Evolutionary conservation across 2,888 invertebrate species (phyloP).

Genomic region (Papilio protenor): DNA sequence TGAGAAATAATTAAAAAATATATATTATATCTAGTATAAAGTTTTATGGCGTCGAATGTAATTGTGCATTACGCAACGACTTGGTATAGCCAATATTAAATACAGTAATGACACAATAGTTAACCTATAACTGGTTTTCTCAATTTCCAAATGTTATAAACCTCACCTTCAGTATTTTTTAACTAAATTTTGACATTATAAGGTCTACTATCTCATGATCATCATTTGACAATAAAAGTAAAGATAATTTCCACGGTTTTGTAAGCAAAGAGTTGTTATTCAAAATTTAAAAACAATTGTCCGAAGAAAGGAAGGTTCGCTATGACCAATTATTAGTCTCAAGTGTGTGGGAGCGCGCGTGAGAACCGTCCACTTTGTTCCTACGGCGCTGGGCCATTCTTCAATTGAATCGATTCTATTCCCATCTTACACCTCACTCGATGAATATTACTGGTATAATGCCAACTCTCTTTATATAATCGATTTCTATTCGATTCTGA

Average conservation of each 20-base stretch:
- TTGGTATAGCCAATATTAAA: background rate
- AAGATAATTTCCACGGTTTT: slow-evolving; percentile 27
- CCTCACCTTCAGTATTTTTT: no score
- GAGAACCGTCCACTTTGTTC: slow-evolving; percentile 73
- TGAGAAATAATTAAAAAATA: slow-evolving; percentile 3
- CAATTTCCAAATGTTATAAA: background rate
- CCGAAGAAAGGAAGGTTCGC: slow-evolving; percentile 57
- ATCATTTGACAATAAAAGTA: slow-evolving; percentile 26
- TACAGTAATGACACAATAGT: background rate
- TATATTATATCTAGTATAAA: background rate
- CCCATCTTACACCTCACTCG: slow-evolving; percentile 46
- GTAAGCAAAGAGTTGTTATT: slow-evolving; percentile 29
- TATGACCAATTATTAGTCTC: slow-evolving; percentile 75
- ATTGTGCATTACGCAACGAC: slow-evolving; percentile 2
- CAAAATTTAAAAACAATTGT: slow-evolving; percentile 44
- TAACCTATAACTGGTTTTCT: background rate
- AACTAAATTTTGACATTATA: background rate
- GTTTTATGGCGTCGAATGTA: background rate
- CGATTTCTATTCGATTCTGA: slow-evolving; percentile 27
- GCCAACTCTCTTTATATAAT: slow-evolving; percentile 27
- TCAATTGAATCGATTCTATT: slow-evolving; percentile 58
- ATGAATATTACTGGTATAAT: slow-evolving; percentile 46
- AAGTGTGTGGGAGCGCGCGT: slow-evolving; percentile 76
- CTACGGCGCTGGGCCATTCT: slow-evolving; percentile 69
- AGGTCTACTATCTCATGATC: background rate